phyloP scores from a whole-genome alignment of 2,113 vertebrate species.

The Candoia aspera region DNA sequence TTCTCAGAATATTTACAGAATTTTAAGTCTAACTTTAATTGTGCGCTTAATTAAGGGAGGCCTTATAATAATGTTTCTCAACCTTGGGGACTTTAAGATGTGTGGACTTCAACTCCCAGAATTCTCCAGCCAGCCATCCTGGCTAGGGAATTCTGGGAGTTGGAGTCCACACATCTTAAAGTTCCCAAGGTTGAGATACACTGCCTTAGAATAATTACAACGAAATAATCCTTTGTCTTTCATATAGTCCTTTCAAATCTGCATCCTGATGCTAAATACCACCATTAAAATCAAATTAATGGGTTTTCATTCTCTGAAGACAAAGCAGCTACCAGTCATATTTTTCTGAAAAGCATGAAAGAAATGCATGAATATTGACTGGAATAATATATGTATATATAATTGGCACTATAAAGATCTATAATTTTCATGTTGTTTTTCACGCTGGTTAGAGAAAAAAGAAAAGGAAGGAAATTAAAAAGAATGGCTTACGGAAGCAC shows the following conservation, averaged over 20 bases:
- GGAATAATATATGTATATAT: neutral
- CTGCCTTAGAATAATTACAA: neutral
- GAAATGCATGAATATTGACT: neutral
- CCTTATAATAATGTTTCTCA: too few relatives aligned
- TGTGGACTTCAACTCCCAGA: too few relatives aligned
- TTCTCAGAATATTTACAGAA: neutral
- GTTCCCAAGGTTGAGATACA: too few relatives aligned
- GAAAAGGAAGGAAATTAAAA: neutral
- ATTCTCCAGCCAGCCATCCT: too few relatives aligned
- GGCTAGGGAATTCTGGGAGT: too few relatives aligned
- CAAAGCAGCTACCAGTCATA: neutral
- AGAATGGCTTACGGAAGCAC: slow-evolving; percentile 77
- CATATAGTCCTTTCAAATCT: neutral
- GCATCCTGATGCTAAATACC: neutral
- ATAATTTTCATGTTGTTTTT: neutral
- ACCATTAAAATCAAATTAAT: neutral
- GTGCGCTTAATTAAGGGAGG: neutral
- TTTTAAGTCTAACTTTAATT: neutral
- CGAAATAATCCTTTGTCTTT: neutral
- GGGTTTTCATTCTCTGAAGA: neutral
- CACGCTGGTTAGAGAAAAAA: neutral
- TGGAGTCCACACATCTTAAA: too few relatives aligned
- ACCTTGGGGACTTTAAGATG: too few relatives aligned
- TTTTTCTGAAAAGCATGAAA: neutral
- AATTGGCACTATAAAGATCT: neutral